phyloP scores from a whole-genome alignment of 2,888 invertebrate genomes.

The Bruchidius siliquastri region DNA sequence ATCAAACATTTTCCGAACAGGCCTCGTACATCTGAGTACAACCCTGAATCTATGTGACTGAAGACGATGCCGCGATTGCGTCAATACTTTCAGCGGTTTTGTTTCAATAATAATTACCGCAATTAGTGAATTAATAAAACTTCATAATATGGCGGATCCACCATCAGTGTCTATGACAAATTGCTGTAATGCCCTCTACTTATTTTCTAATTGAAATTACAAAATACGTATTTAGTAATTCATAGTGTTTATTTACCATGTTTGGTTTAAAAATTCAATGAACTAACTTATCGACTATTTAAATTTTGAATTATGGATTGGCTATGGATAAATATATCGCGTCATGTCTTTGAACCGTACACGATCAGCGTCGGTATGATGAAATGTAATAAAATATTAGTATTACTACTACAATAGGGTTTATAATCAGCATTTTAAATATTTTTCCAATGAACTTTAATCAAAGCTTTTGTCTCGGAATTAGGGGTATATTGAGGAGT shows the following conservation, averaged over 20 bases:
- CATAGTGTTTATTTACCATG: not conserved
- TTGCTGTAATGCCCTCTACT: not conserved
- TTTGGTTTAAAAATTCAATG: not conserved
- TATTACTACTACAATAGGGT: no score
- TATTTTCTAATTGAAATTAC: not conserved
- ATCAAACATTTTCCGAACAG: no score
- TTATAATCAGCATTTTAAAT: no score
- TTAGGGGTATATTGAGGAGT: no score
- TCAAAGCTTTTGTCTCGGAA: no score
- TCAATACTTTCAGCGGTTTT: not conserved
- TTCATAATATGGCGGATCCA: not conserved
- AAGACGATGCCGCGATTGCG: not conserved
- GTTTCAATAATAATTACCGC: not conserved
- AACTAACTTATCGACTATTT: not conserved
- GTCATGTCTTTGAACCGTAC: no score
- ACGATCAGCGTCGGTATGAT: no score
- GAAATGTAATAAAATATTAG: no score
- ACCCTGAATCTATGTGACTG: not conserved
- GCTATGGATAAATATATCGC: not conserved
- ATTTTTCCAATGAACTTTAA: no score
- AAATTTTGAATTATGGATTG: not conserved
- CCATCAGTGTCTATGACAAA: not conserved
- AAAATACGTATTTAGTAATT: not conserved
- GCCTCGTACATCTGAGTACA: not conserved
- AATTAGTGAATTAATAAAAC: not conserved